phyloP scores from a whole-genome alignment of 2,888 invertebrate genomes.

The Scotopteryx bipunctaria region DNA sequence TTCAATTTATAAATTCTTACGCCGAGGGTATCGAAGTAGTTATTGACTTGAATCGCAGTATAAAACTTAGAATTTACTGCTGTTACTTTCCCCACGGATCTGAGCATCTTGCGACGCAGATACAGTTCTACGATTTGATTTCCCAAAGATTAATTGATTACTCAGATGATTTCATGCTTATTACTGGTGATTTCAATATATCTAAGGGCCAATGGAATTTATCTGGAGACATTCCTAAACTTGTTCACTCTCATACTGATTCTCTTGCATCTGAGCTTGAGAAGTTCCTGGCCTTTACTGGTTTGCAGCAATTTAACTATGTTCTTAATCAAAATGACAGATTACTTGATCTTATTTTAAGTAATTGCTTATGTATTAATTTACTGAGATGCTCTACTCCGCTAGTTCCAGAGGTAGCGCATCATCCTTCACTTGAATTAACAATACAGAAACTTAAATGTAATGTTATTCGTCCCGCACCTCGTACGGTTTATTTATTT shows the following conservation, averaged over 20 bases:
- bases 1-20: not conserved
- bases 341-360: not conserved
- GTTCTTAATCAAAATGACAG: not conserved
- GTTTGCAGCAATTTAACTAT: not conserved
- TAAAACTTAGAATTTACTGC: not conserved
- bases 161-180: not conserved
- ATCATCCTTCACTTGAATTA: not conserved
- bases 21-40: not conserved
- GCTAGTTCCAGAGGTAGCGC: not conserved
- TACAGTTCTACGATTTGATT: not conserved
- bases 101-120: not conserved
- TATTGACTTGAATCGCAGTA: not conserved
- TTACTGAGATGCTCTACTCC: not conserved
- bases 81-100: slow-evolving; percentile 3
- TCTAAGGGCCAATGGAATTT: not conserved
- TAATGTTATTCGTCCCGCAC: not conserved
- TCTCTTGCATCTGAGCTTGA: not conserved
- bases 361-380: not conserved
- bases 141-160: not conserved
- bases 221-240: not conserved
- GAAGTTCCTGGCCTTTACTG: not conserved
- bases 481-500: not conserved
- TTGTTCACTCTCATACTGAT: not conserved
- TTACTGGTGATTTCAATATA: not conserved
- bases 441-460: not conserved